These are phyloP conservation scores for Thalpophila matura DNA, from an alignment of 2,888 invertebrate species.

Conservation along the genomic window DNA sequence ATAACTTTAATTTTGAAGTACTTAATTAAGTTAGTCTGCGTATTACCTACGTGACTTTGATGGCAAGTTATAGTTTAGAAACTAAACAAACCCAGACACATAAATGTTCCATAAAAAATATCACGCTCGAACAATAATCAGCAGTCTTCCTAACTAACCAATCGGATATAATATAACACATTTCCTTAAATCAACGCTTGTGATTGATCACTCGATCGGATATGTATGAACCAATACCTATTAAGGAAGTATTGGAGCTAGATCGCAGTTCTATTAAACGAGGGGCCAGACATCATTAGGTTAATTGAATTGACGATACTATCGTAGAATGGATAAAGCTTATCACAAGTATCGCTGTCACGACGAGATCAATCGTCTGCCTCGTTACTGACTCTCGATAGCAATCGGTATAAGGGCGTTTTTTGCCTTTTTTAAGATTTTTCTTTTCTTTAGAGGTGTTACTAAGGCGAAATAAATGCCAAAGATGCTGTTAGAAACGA, in stretches of 20 bases:
- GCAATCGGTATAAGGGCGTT: conserved; percentile 65
- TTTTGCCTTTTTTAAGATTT: conserved; percentile 51
- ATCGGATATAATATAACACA: conserved; percentile 52
- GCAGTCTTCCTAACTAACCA: conserved; percentile 41
- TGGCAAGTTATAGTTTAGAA: no score
- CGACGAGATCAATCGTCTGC: conserved; percentile 79
- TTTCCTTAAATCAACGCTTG: conserved; percentile 56
- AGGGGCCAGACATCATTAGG: conserved; percentile 80
- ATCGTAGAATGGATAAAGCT: conserved; percentile 79
- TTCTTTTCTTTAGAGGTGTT: conserved; percentile 55
- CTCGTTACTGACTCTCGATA: conserved; percentile 75
- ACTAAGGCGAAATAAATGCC: conserved; percentile 34
- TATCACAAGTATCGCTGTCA: conserved; percentile 82
- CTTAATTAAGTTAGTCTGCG: no score
- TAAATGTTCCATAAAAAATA: no score
- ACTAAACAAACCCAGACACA: no score
- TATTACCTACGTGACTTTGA: no score
- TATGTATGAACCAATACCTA: conserved; percentile 64
- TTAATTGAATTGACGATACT: conserved; percentile 84
- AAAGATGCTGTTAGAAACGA: conserved; percentile 13
- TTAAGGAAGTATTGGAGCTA: conserved; percentile 65
- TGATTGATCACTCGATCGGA: conserved; percentile 59
- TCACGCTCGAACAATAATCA: background rate
- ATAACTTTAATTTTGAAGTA: no score
- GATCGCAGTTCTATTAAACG: conserved; percentile 64